Evolutionary conservation across 2,888 invertebrate species (phyloP).

Genomic region (Acanthosepion pharaonis): DNA sequence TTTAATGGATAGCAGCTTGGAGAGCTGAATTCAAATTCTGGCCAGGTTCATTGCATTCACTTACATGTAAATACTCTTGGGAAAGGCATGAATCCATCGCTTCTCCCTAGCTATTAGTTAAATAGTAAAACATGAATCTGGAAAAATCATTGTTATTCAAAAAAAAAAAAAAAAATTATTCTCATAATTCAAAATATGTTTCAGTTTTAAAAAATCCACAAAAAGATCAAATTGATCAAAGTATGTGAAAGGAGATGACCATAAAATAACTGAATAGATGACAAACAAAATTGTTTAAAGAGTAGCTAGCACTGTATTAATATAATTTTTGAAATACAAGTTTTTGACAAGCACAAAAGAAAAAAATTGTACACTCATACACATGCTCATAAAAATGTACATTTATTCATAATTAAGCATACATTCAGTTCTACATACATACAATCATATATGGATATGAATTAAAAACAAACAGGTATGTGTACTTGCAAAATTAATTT

Average conservation of each 20-base stretch:
- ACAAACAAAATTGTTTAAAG: not conserved
- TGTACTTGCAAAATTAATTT: not conserved
- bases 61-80: no score
- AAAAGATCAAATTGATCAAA: not conserved
- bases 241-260: not conserved
- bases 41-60: no score
- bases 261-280: not conserved
- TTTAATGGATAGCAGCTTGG: no score
- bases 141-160: no score
- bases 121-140: no score
- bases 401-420: conserved; percentile 34
- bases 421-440: conserved; percentile 34
- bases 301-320: conserved; percentile 16
- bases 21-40: no score
- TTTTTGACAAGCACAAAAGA: not conserved
- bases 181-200: no score
- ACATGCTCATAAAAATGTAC: not conserved
- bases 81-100: no score
- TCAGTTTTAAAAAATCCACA: no score
- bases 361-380: not conserved
- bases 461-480: not conserved
- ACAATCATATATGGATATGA: conserved; percentile 10
- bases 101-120: no score
- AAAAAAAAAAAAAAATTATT: no score
- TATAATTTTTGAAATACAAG: not conserved